Evolutionary conservation across 2,888 invertebrate species (phyloP), one percentile per base, ranked within the genome.

Genomic region (Rhabditophanes sp.): DNA sequence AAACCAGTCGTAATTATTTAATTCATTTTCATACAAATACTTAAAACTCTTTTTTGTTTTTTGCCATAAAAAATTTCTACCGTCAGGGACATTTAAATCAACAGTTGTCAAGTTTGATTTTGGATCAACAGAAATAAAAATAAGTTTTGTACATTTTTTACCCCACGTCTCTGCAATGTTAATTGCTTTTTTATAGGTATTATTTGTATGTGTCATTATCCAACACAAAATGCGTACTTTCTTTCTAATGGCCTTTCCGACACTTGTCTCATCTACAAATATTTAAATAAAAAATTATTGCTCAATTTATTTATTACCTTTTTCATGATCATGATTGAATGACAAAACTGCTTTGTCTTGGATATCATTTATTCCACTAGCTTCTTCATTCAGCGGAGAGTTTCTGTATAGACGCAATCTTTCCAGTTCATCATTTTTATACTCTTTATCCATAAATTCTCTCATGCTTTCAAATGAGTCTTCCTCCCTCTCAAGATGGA

Each of bases 1-100:
- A 11, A 39, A 39, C 41, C 45, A 39, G 18, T 39, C 39, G 25
- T 27, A 39, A 19, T 39, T 26, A 38, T 44, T 4, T 4, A 38
- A 12, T 12, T 38, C 41, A 14, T 39, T 42, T 2, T 36, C 36
- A 17, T 36, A 36, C 12, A 36, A 21, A 11, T 39, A 39, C 26
- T 36, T 36, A 17, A 36, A 36, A 3, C 37, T 38, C 14, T 11
- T 14, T 14, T 36, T 36, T 16, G 36, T 36, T 28, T 36, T 36
- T 16, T 12, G 27, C 36, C 36, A 36, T 17, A 36, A 25, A 15
- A 38, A 16, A 6, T 40, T 21, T 17, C 36, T 8, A 3, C 36
- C 36, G 3, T 41, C 36, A 3, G 36, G 16, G 4, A 36, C 14
- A 20, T 36, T 36, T 4, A 36, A 14, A 7, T 36, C 15, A 9